Base-by-base conservation (phyloP, 2,888 invertebrate species). In the Tuberolachnus salignus region DNA sequence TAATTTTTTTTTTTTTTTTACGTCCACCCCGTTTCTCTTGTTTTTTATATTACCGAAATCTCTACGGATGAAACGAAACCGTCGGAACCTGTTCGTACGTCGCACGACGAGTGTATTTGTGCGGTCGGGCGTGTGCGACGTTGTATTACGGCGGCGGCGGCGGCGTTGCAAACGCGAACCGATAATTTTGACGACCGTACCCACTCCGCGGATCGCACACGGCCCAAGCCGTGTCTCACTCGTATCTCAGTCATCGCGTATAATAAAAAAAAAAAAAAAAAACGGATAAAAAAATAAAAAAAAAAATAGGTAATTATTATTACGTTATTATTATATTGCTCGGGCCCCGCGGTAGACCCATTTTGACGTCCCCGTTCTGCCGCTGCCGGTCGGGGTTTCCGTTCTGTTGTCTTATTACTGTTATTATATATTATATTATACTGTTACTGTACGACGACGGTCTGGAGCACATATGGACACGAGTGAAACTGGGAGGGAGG, bases 231-330 rank as follows among this genome's bases (percentile, higher is more conserved):
- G n/a, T n/a, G n/a, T n/a, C n/a, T n/a, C n/a, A n/a, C n/a, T n/a
- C n/a, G n/a, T n/a, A n/a, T n/a, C n/a, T n/a, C n/a, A n/a, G n/a
- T n/a, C n/a, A n/a, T 34, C 19, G 19, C n/a, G 1, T 16, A 26
- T 66, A 66, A 67, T 78, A 57, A 78, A 78, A 34, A 78, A 78
- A 57, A 78, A 67, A 57, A 78, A 78, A 34, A 78, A 78, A 57
- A 78, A 67, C 75, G 19, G 75, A 78, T 78, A 78, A 34, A 78
- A 78, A n/a, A n/a, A n/a, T n/a, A n/a, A n/a, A n/a, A n/a, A n/a
- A n/a, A n/a, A n/a, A n/a, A n/a, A n/a, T n/a, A 78, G 75, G 75
- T 69, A 34, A 67, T 78, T 67, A 67, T 78, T 67, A 78, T 78
- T 78, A 67, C 55, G 75, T 75, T 57, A 46, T 67, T 75, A 34